Evolutionary conservation across 2,113 vertebrate genomes (phyloP), one percentile per base, ranked within the genome.

Genomic region (Catharus fuscescens): DNA sequence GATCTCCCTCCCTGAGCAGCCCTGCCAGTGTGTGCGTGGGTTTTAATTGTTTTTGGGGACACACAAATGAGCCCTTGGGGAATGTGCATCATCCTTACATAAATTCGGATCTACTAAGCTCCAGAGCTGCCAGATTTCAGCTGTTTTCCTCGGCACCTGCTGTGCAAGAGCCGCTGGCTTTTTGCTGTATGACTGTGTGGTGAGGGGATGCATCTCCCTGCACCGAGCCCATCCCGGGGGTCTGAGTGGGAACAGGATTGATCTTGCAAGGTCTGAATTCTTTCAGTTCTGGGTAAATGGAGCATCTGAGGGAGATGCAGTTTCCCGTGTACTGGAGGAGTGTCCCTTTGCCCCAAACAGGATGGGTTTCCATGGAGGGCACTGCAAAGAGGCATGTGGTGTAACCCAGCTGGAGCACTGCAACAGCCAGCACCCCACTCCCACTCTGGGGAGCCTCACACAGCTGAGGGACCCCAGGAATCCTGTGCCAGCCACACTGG

Each of bases 391-490:
- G 17, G 36, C 10, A 12, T 5, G 14, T 16, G 28, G 4, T 29
- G 50, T 1, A 5, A 8, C 8, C 19, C 57, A 79, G 34, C 34
- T 40, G 38, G 38, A 40, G 38, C 38, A 52, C 29, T 0, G 0
- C 31, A 40, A 32, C 9, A 70, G 5, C 12, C 54, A 19, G 79
- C 44, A 77, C 38, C 6, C 9, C 42, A 23, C 8, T 5, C 20
- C 28, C 2, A 8, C n/a, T n/a, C 65, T 25, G 36, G n/a, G 57
- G 31, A 90, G 4, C 32, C 29, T 80, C 48, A 47, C 36, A 23
- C 19, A 59, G 19, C 54, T 40, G 50, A 50, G 32, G 34, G 8
- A 67, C 24, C 9, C 18, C 5, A 20, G 23, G 23, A 12, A 48
- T 6, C 26, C 29, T 9, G 48, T 38, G 23, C 17, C 42, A 81